Conservation (phyloP, 2,888 invertebrate genomes). For the Bembecia ichneumoniformis region DNA sequence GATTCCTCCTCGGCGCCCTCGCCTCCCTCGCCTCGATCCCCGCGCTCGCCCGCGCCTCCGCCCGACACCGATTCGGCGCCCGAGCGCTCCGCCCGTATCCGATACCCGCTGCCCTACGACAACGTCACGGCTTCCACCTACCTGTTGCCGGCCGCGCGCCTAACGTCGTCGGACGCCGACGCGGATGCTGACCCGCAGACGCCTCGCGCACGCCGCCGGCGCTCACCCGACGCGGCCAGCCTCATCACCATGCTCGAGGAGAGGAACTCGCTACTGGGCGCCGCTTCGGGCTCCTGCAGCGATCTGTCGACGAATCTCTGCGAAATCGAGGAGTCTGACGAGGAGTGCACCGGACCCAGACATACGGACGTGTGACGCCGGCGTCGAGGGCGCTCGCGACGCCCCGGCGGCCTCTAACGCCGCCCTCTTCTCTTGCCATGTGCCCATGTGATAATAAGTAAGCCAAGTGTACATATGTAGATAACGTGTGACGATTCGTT, state of each 20-base stretch:
- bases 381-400: slow-evolving; percentile 27
- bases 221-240: slow-evolving; percentile 76
- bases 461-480: neutral
- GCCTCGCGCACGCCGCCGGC: slow-evolving; percentile 33
- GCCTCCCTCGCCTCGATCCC: slow-evolving; percentile 87
- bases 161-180: slow-evolving; percentile 77
- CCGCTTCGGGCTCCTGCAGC: slow-evolving; percentile 78
- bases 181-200: slow-evolving; percentile 36
- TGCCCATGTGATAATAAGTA: neutral
- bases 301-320: slow-evolving; percentile 90
- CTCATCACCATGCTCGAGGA: slow-evolving; percentile 82
- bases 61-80: slow-evolving; percentile 14
- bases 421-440: slow-evolving; percentile 6
- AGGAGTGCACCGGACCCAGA: slow-evolving; percentile 63
- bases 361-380: slow-evolving; percentile 56
- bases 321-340: slow-evolving; percentile 92
- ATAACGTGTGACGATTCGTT: slow-evolving; percentile 3
- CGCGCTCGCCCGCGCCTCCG: slow-evolving; percentile 79
- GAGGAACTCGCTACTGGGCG: slow-evolving; percentile 81
- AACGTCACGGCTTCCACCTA: slow-evolving; percentile 20
- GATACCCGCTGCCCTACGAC: slow-evolving; percentile 22
- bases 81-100: slow-evolving; percentile 17
- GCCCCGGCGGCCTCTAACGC: slow-evolving; percentile 15
- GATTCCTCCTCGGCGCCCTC: slow-evolving; percentile 87
- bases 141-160: slow-evolving; percentile 69